phyloP scores from a whole-genome alignment of 2,113 vertebrate species.

The Lutjanus erythropterus region DNA sequence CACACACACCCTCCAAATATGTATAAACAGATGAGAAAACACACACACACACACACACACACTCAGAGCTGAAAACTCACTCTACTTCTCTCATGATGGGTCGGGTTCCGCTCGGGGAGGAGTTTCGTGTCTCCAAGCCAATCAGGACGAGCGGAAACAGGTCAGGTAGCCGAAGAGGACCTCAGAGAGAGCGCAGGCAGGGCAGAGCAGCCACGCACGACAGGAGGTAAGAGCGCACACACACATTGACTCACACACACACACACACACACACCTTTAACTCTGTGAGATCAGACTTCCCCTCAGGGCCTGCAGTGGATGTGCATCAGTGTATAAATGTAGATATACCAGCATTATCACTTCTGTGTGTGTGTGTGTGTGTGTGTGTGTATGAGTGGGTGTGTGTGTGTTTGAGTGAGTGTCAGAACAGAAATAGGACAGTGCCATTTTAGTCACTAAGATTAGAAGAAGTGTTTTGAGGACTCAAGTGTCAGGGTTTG shows the following conservation, averaged over 20 bases:
- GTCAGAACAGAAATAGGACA: conserved; percentile 70
- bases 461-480: conserved; percentile 41
- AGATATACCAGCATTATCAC: neutral
- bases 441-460: conserved; percentile 67
- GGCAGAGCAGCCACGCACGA: conserved; percentile 66
- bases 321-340: conserved; percentile 26
- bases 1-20: neutral
- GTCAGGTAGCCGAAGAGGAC: conserved; percentile 81
- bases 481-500: conserved; percentile 25
- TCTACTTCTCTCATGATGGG: conserved; percentile 56
- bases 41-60: conserved; percentile 1
- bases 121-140: conserved; percentile 65
- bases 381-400: conserved; percentile 40
- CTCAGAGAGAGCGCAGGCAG: conserved; percentile 74
- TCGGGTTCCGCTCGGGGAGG: conserved; percentile 71
- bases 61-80: conserved; percentile 41
- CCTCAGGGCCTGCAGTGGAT: conserved; percentile 12
- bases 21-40: neutral
- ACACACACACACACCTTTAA: conserved; percentile 60
- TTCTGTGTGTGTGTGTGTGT: conserved; percentile 41
- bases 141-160: conserved; percentile 75
- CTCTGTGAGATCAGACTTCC: conserved; percentile 46
- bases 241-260: conserved; percentile 37
- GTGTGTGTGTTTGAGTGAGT: conserved; percentile 26
- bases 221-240: conserved; percentile 77